Evolutionary conservation across 2,797 vertebrate genomes (phyloP).

Genomic region (Catharus ustulatus): DNA sequence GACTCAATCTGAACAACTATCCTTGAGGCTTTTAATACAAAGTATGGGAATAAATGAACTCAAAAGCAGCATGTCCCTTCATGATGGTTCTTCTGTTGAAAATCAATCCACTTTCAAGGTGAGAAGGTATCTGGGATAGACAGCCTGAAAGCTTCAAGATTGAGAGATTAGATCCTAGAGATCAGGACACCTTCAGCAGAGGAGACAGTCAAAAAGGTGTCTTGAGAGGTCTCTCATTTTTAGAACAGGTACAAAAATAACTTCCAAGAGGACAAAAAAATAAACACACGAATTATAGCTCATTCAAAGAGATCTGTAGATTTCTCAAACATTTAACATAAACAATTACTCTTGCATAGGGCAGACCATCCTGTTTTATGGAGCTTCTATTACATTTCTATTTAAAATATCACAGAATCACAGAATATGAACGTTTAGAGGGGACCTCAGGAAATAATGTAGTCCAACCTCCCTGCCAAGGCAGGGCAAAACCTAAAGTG

Average conservation of each 20-base stretch:
- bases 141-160: background rate
- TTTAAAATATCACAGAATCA: background rate
- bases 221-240: background rate
- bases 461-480: background rate
- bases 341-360: background rate
- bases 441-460: background rate
- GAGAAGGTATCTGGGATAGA: background rate
- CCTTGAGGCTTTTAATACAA: background rate
- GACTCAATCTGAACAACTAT: background rate
- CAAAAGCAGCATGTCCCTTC: background rate
- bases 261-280: background rate
- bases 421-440: background rate
- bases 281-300: background rate
- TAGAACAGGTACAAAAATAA: background rate
- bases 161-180: background rate
- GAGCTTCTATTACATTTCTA: background rate
- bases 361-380: background rate
- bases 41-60: background rate
- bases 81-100: background rate
- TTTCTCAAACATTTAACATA: background rate
- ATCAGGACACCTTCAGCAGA: background rate
- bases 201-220: background rate
- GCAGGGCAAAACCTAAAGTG: background rate
- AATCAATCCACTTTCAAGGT: background rate
- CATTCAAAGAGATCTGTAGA: background rate